Evolutionary conservation across 2,113 vertebrate species (phyloP), one percentile per base, ranked within the genome.

Genomic region (Poicephalus gulielmi): DNA sequence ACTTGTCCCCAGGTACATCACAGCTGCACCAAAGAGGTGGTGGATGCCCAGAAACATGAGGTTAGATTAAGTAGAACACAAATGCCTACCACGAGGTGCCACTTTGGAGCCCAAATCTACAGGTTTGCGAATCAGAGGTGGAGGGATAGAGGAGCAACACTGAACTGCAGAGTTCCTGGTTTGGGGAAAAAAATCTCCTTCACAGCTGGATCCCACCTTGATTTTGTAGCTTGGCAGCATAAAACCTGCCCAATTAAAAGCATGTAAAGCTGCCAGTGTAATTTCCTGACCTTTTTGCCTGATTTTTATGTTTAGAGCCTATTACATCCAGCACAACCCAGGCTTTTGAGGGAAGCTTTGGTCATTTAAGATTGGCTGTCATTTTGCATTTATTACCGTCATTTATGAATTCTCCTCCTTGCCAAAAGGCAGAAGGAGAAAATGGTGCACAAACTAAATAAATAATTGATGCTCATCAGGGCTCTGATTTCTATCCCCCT

Each of bases 351-450:
- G 59, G 62, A 89, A 85, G 77, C 70, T 82, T 89, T 33, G 76
- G 94, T 87, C 80, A 71, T 53, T 92, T 85, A 86, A 80, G 22
- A 76, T 77, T 83, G 74, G 88, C 63, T 88, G 73, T 84, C 85
- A 47, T 79, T 86, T 73, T 0, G 0, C 53, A 91, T 90, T 90
- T 93, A 68, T 53, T 67, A 59, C 74, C 6, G 0, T 81, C n/a
- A 55, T 69, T 87, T 84, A 90, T 55, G 78, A 87, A 85, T 67
- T 19, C 5, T 71, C 41, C 24, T 69, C 3, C 1, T 83, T 94
- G 88, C 93, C 94, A 95, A 37, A n/a, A 91, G 86, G 77, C 83
- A 83, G 86, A 73, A 78, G 39, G 49, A 81, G 75, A 93, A 83
- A 43, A 81, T 9, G 49, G 57, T 87, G 69, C 86, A 63, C 11